Base-by-base conservation (phyloP, 2,113 vertebrate genomes). In the Hippoglossus stenolepis region DNA sequence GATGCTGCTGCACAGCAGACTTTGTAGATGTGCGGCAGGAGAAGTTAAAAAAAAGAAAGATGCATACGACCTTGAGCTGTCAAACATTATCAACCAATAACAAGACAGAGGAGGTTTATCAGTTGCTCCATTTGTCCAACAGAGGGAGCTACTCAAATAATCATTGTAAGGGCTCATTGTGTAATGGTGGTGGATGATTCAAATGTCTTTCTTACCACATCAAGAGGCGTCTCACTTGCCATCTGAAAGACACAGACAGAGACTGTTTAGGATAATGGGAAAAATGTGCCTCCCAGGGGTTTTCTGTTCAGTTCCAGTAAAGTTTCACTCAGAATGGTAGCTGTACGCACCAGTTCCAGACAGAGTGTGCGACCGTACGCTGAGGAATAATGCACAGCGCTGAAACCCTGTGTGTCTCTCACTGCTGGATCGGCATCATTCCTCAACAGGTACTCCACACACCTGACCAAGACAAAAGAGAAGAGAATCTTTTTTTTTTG, bases 361-460 rank as follows among this genome's bases (percentile, higher is more conserved):
- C 94, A 94, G 65, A 93, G 91, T 11, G 93, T 93, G 79, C 93
- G 93, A 49, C 94, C 95, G 4, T 94, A 94, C 23, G 94, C 93
- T 2, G 94, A 93, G 93, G 97, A 94, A 51, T 99, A 99, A 92
- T 99, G 97, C 84, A 99, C 97, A 6, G 97, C 96, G 47, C 96
- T 98, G 90, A 96, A 99, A 79, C 97, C 98, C 92, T 98, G 96
- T 67, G 96, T 96, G 91, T 99, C 98, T 69, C 96, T 94, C 85
- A 98, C 96, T 81, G 95, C 96, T 1, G 97, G 96, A 90, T 99
- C 96, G 69, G 98, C 97, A 77, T 99, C 96, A 1, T 99, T 99
- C 91, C 97, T 95, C 87, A 99, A 59, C 89, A 99, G 93, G 85
- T 99, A 99, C 94, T 98, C 97, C 94, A 99, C 96, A 94, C 97